Evolutionary conservation across 2,888 invertebrate species (phyloP), one percentile per base, ranked within the genome.

Genomic region (Spilarctia lutea): DNA sequence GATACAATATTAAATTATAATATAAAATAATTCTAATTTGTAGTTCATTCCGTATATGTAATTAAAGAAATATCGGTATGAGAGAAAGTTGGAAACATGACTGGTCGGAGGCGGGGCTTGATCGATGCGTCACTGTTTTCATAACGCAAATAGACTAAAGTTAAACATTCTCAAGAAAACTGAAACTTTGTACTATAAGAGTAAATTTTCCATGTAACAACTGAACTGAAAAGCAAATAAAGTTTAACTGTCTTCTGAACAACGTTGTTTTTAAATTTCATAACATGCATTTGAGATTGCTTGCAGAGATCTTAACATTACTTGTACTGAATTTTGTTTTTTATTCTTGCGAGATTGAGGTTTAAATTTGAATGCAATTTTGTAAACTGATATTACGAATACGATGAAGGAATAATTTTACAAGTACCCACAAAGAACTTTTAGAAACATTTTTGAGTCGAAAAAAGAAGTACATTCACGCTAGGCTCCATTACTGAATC

Each of bases 191-290:
- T 16, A 27, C 0, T 18, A 2, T 63, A 45, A 33, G 18, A 20
- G 27, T n/a, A 11, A 24, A 24, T 39, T 39, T 66, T 33, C 33
- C 20, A 65, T 7, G 33, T n/a, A n/a, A n/a, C 2, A 65, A 18
- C 18, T 18, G 3, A 27, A n/a, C n/a, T n/a, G n/a, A 33, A n/a
- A 68, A 69, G 52, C 52, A 8, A 69, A 35, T 39, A 1, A 24
- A 30, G 7, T 33, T 24, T 48, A 20, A 35, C 16, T 52, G 16
- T 16, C 52, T 52, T 45, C n/a, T 16, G 16, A n/a, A 69, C 33
- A 69, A 24, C 27, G 45, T 24, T 68, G 45, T n/a, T 69, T 69
- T 18, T 69, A 16, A 69, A 69, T 69, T 69, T 48, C 56, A 33
- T n/a, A 35, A 11, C 33, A 35, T 56, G 24, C 16, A n/a, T n/a